Conservation (phyloP, 2,888 invertebrate species). For the Agonopterix arenella region DNA sequence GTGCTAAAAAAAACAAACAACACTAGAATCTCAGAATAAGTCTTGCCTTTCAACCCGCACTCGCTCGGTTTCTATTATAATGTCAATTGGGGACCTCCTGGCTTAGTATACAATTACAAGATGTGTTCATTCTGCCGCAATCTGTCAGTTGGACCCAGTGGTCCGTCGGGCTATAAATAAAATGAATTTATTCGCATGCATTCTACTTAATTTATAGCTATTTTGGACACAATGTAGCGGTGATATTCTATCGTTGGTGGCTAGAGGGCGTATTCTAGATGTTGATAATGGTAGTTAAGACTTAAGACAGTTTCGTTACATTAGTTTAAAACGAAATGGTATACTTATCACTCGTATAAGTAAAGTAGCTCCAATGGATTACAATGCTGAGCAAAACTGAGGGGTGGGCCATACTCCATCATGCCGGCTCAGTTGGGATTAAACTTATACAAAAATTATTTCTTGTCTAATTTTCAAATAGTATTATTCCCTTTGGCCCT, state of each 20-base stretch:
- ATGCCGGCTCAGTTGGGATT: no score
- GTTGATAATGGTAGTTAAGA: not conserved
- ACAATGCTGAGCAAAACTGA: no score
- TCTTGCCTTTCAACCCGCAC: slow-evolving; percentile 14
- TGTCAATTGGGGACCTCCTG: slow-evolving; percentile 60
- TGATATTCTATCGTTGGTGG: slow-evolving; percentile 29
- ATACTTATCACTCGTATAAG: no score
- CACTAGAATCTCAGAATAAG: slow-evolving; percentile 2
- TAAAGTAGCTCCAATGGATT: no score
- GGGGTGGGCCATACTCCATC: no score
- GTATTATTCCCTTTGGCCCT: no score
- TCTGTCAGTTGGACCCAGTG: slow-evolving; percentile 48
- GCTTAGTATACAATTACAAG: slow-evolving; percentile 62
- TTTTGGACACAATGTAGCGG: slow-evolving; percentile 53
- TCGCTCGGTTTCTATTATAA: slow-evolving; percentile 51
- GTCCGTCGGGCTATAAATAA: slow-evolving; percentile 54
- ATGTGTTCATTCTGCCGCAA: slow-evolving; percentile 66
- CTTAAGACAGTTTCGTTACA: no score
- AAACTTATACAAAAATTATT: no score
- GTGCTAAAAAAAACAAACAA: not conserved
- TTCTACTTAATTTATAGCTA: slow-evolving; percentile 60
- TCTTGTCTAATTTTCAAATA: no score
- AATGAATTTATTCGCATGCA: slow-evolving; percentile 52
- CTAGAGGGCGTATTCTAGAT: slow-evolving; percentile 9
- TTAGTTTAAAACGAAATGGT: no score